Percentiles rank a stretch among this genome's conserved stretches.
Evolutionary conservation across 1,140 invertebrate genomes (phyloP).

Genomic region (Branchinecta lynchi): DNA sequence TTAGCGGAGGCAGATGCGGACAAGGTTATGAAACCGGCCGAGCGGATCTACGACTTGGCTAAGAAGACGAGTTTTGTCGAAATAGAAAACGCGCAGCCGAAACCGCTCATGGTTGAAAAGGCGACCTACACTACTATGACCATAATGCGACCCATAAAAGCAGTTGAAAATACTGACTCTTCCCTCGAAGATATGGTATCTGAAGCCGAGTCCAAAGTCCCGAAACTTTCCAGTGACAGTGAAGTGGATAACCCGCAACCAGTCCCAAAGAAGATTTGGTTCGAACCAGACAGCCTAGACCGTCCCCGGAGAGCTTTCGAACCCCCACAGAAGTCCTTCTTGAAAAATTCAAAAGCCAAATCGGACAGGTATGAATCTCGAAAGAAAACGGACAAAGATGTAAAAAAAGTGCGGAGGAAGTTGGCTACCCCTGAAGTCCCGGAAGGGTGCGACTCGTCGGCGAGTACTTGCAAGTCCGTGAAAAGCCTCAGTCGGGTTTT

Average conservation of each 20-base stretch:
- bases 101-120: constrained; percentile 3
- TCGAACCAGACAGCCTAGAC: constrained; percentile 19
- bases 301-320: neutral
- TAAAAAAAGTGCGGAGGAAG: constrained; percentile 1
- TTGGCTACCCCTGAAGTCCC: neutral
- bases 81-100: neutral
- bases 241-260: neutral
- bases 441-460: constrained; percentile 15
- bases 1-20: neutral
- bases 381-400: neutral
- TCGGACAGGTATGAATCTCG: constrained; percentile 6
- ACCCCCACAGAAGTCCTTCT: neutral
- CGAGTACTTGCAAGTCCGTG: constrained; percentile 18
- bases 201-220: constrained; percentile 19
- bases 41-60: neutral
- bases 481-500: constrained; percentile 20
- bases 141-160: neutral
- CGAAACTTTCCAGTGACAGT: constrained; percentile 13
- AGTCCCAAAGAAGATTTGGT: neutral
- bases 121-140: neutral
- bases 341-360: neutral
- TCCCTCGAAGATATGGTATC: constrained; percentile 14
- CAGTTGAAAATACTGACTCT: neutral
- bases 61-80: neutral
- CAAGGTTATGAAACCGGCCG: neutral